Base-by-base conservation (phyloP, 2,888 invertebrate genomes). In the Lepidochrysops patricia region DNA sequence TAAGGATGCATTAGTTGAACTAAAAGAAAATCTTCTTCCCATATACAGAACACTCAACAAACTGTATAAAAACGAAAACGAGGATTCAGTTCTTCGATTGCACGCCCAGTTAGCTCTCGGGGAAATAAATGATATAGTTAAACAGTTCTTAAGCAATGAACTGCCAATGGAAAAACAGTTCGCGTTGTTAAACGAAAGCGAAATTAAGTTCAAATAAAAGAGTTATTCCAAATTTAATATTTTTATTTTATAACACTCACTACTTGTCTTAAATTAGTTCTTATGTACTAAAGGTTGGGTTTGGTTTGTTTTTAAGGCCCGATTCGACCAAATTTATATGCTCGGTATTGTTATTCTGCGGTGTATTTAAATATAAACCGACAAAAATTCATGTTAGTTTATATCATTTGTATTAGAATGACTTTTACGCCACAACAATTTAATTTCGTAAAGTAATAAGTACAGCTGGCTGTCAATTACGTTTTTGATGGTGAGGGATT, bases 71-170 rank as follows among this genome's bases (percentile, higher is more conserved):
- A 86, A 90, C 58, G 92, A 94, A 64, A 78, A 83, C 26, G 94
- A 95, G 73, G 94, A 94, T 69, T 71, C 84, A 0, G 90, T 92
- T 2, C 90, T 96, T 54, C 90, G 91, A 71, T 84, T 95, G 52
- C 96, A 97, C 69, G 93, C 94, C 19, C 94, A 94, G 74, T 77
- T 95, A 60, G 95, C 95, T 1, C 78, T 96, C 37, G 94, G 95
- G 76, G 94, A 95, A 82, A 84, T 96, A 12, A 92, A 95, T 72
- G 90, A 90, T 60, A 92, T 93, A 60, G 93, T 94, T 62, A 91
- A 87, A 67, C 84, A 91, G 58, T 90, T 92, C 67, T 72, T 95
- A 27, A 91, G 92, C 67, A 90, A 92, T 0, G 78, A 89, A 69
- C 76, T 91, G 56, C 86, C 86, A 60, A 77, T 92, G 59, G 90